Conservation (phyloP, 2,113 vertebrate species). For the Polypterus senegalus region DNA sequence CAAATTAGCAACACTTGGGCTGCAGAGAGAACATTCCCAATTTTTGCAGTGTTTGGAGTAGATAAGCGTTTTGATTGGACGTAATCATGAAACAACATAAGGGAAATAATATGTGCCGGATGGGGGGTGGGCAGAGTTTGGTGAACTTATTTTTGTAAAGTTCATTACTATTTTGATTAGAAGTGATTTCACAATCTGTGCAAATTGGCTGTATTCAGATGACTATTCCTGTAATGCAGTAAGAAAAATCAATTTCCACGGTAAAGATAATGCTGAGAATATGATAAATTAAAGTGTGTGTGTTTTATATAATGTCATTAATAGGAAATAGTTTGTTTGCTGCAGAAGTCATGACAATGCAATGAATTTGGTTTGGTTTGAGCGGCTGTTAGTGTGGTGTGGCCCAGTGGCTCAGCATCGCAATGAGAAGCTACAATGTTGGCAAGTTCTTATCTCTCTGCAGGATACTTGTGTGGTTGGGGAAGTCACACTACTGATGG, state of each 20-base stretch:
- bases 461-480: too few relatives aligned
- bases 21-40: slow-evolving; percentile 15
- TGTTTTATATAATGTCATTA: too few relatives aligned
- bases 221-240: slow-evolving; percentile 31
- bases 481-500: too few relatives aligned
- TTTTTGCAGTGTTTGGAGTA: slow-evolving; percentile 19
- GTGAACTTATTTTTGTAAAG: slow-evolving; percentile 12
- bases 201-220: slow-evolving; percentile 36
- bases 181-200: slow-evolving; percentile 25
- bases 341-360: too few relatives aligned
- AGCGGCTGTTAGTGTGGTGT: too few relatives aligned
- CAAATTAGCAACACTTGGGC: slow-evolving; percentile 21
- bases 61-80: slow-evolving; percentile 26
- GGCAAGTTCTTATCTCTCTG: too few relatives aligned
- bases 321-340: too few relatives aligned
- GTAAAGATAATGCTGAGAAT: slow-evolving; percentile 34
- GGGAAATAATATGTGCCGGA: slow-evolving; percentile 11
- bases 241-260: slow-evolving; percentile 38
- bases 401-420: too few relatives aligned
- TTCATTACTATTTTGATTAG: slow-evolving; percentile 30
- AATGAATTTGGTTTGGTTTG: too few relatives aligned
- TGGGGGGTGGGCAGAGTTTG: slow-evolving; percentile 16
- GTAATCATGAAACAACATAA: slow-evolving; percentile 18
- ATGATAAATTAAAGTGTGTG: slow-evolving; percentile 23
- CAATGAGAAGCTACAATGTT: too few relatives aligned